Conservation (phyloP, 2,797 vertebrate genomes). For the Pterois miles region DNA sequence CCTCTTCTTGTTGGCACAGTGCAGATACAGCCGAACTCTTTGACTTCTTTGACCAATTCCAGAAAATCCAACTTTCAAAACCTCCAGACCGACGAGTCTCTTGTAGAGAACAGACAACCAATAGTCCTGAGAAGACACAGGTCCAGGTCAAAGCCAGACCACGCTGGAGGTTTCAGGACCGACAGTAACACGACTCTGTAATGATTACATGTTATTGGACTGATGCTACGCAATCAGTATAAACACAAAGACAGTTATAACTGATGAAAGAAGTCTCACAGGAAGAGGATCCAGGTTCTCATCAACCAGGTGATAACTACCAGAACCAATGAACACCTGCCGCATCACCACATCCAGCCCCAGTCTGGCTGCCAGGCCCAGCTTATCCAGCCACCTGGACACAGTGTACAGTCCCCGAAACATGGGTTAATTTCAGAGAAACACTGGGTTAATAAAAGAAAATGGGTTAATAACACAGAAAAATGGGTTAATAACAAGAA, state of each 20-base stretch:
- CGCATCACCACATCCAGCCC: constrained; percentile 94
- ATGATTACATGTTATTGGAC: too few species aligned
- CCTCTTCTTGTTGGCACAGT: constrained; percentile 89
- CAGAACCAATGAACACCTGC: constrained; percentile 92
- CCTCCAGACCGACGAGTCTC: constrained; percentile 89
- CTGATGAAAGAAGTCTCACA: constrained; percentile 74
- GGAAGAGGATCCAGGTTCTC: constrained; percentile 91
- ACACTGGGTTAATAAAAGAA: neutral
- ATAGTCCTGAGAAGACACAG: constrained; percentile 86
- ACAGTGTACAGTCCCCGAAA: too few species aligned
- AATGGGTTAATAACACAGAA: neutral
- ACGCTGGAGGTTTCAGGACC: too few species aligned
- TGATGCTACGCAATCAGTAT: too few species aligned
- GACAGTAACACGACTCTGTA: too few species aligned
- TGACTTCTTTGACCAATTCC: constrained; percentile 6
- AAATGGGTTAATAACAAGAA: too few species aligned
- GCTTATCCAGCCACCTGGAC: constrained; percentile 93
- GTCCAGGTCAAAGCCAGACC: too few species aligned
- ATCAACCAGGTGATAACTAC: constrained; percentile 92
- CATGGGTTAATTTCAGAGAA: neutral
- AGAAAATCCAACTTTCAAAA: constrained; percentile 72
- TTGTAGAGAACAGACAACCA: constrained; percentile 95
- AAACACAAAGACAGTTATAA: too few species aligned
- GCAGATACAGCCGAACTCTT: constrained; percentile 89
- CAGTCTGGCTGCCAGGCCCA: constrained; percentile 88